Base-by-base conservation (phyloP, 1,140 invertebrate species). In the Prorops nasuta region DNA sequence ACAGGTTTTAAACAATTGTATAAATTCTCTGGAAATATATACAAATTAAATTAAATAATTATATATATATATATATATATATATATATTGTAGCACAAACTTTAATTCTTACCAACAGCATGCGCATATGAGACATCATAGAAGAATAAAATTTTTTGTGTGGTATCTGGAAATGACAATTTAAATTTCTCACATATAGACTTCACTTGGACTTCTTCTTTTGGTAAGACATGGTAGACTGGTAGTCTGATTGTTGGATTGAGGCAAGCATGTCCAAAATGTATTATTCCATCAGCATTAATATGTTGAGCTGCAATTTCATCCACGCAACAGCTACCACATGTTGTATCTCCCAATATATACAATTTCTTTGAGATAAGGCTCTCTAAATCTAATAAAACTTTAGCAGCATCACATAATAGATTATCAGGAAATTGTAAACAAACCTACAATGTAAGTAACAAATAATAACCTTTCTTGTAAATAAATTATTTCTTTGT, bases 281-380 rank as follows among this genome's bases (percentile, higher is more conserved):
- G 95, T 56, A 98, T 86, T 8, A 97, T 78, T 40, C 85, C 85
- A 78, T 96, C 89, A 1, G 87, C 87, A 43, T 84, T 72, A n/a
- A 88, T 82, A 76, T 97, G 94, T 69, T 90, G 84, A 3, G 92
- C 91, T 32, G 92, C 87, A 24, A 95, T 84, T 75, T 94, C 91
- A 78, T 98, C 94, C 4, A 95, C 86, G 77, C 94, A 98, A 72
- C 94, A 98, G 73, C 92, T 96, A 60, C 91, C 92, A 77, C 94
- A 96, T 8, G 92, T 89, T 15, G 92, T 94, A 64, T 98, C 94
- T n/a, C 89, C 93, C 17, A 97, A 75, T 60, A 97, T 88, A 65
- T 88, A 96, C 1, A 94, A 68, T 63, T 86, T 83, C 49, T 74
- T 74, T 15, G 79, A 74, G 32, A 83, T 60, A 49, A 61, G 63